Evolutionary conservation across 2,888 invertebrate species (phyloP).

Genomic region (Theretra japonica): DNA sequence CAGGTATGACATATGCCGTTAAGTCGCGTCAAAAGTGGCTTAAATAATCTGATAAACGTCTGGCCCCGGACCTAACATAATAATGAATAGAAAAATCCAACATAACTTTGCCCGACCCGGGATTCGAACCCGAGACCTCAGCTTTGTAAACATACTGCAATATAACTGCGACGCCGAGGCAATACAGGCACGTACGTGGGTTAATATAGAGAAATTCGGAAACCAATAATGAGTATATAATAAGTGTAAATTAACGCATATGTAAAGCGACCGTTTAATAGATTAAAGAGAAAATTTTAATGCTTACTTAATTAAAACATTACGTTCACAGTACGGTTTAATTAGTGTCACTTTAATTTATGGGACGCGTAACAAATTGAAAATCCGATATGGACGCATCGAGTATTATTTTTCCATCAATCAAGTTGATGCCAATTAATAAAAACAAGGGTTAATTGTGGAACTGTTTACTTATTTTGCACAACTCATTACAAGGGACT

Average conservation of each 20-base stretch:
- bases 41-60: too few species aligned
- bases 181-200: too few species aligned
- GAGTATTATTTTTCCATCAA: slow-evolving; percentile 37
- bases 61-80: too few species aligned
- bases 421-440: background rate
- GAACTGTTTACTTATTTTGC: background rate
- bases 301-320: background rate
- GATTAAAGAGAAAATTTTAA: slow-evolving; percentile 1
- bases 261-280: background rate
- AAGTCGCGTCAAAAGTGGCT: too few species aligned
- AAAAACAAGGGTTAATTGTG: slow-evolving; percentile 28
- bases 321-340: background rate
- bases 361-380: slow-evolving; percentile 19
- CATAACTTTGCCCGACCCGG: too few species aligned
- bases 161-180: too few species aligned
- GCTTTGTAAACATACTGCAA: too few species aligned
- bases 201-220: too few species aligned
- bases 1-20: too few species aligned
- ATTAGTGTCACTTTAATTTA: slow-evolving; percentile 18
- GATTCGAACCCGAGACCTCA: too few species aligned
- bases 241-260: background rate
- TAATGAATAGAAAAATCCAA: too few species aligned
- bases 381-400: slow-evolving; percentile 7
- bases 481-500: too few species aligned
- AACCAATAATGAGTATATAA: background rate